Evolutionary conservation across 64 coral and sea anemone genomes (phyloP).

Genomic region (Pocillopora damicornis): DNA sequence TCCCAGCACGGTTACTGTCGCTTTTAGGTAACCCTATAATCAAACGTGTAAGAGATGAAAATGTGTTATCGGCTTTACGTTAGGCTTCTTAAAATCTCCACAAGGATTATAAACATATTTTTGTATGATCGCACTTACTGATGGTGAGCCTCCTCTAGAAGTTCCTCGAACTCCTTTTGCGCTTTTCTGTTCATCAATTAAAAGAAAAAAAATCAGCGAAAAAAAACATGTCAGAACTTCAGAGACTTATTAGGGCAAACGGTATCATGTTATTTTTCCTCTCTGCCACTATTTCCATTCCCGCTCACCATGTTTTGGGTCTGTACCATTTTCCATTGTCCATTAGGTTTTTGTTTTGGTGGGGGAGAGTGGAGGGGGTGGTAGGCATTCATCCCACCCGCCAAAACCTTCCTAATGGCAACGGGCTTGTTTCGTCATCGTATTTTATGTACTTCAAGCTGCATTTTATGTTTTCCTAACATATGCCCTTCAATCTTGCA

Average conservation of each 20-base stretch:
- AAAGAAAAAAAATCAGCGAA: not conserved
- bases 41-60: not conserved
- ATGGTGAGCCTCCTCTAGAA: slow-evolving; percentile 35
- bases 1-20: slow-evolving; percentile 36
- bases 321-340: too few relatives aligned
- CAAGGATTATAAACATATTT: too few relatives aligned
- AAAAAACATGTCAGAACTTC: not conserved
- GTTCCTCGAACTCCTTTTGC: slow-evolving; percentile 21
- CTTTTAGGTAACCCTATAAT: slow-evolving; percentile 53
- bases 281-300: too few relatives aligned
- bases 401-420: too few relatives aligned
- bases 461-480: too few relatives aligned
- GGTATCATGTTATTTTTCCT: not conserved
- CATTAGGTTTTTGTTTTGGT: too few relatives aligned
- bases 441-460: too few relatives aligned
- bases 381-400: too few relatives aligned
- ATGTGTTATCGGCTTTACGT: not conserved
- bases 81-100: not conserved
- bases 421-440: too few relatives aligned
- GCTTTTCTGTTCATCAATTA: not conserved
- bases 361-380: too few relatives aligned
- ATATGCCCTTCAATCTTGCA: too few relatives aligned
- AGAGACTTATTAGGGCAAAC: not conserved
- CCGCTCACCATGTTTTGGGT: too few relatives aligned
- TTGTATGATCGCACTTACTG: slow-evolving; percentile 28